These are phyloP conservation scores for Crotalus horridus DNA, from an alignment of 2,113 vertebrate genomes.

Conservation along the genomic window DNA sequence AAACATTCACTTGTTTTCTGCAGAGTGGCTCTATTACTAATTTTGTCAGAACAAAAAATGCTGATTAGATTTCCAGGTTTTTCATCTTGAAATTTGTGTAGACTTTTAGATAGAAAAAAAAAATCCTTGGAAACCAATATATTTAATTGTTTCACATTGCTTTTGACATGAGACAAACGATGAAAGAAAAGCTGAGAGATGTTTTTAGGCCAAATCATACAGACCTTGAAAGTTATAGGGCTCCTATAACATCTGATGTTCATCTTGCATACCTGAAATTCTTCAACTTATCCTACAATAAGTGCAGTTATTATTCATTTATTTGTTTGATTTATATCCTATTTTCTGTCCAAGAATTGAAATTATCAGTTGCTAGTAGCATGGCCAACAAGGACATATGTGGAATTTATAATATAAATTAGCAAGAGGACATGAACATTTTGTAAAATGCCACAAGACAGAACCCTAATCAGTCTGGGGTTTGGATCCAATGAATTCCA, in stretches of 20 bases:
- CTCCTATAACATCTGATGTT: not conserved
- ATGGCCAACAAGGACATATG: not conserved
- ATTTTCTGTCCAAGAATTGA: not conserved
- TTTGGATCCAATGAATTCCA: not conserved
- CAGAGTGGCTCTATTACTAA: constrained; percentile 15
- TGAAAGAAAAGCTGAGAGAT: not conserved
- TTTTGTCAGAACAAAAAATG: constrained; percentile 43
- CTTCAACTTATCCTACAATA: not conserved
- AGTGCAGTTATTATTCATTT: not conserved
- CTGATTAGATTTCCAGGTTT: constrained; percentile 39
- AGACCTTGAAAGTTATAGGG: not conserved
- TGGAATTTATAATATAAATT: not conserved
- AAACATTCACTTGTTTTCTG: not conserved
- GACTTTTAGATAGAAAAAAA: constrained; percentile 3
- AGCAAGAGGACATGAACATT: not conserved
- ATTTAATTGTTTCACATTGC: not conserved
- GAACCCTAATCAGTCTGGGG: not conserved
- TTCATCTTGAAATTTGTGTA: constrained; percentile 36
- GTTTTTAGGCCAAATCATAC: not conserved
- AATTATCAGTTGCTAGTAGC: not conserved
- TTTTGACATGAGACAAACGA: not conserved
- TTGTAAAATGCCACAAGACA: not conserved
- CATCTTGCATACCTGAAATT: not conserved
- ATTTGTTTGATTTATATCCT: not conserved
- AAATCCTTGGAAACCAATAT: constrained; percentile 27